Conservation (phyloP, 2,797 vertebrate genomes). For the Hoplostethus mediterraneus region DNA sequence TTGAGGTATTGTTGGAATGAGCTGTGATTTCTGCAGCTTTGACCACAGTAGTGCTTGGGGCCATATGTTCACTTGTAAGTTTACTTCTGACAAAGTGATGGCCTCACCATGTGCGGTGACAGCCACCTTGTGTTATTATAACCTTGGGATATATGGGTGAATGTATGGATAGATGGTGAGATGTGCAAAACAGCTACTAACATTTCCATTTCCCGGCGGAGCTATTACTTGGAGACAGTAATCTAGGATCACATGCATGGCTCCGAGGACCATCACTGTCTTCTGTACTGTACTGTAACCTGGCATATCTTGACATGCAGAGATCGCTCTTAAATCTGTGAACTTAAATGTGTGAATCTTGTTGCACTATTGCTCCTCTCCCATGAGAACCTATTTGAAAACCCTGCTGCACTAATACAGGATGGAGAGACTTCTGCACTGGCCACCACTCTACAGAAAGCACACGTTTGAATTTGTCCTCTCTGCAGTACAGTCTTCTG, state of each 20-base stretch:
- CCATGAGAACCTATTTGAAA: slow-evolving; percentile 15
- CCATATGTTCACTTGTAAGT: background rate
- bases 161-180: background rate
- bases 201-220: background rate
- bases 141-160: background rate
- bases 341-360: too few relatives aligned
- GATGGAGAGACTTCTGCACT: slow-evolving; percentile 8
- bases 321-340: background rate
- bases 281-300: background rate
- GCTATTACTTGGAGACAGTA: background rate
- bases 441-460: slow-evolving; percentile 57
- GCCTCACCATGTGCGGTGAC: background rate
- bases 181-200: too few relatives aligned
- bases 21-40: background rate
- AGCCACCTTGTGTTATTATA: background rate
- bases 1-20: slow-evolving; percentile 14
- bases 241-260: background rate
- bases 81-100: background rate
- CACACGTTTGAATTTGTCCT: slow-evolving; percentile 31
- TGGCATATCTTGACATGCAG: background rate
- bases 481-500: slow-evolving; percentile 24
- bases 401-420: background rate
- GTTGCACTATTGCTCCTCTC: slow-evolving; percentile 6
- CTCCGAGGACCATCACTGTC: background rate
- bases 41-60: background rate